phyloP scores from a whole-genome alignment of 2,888 invertebrate genomes.

The Microplitis manilae region DNA sequence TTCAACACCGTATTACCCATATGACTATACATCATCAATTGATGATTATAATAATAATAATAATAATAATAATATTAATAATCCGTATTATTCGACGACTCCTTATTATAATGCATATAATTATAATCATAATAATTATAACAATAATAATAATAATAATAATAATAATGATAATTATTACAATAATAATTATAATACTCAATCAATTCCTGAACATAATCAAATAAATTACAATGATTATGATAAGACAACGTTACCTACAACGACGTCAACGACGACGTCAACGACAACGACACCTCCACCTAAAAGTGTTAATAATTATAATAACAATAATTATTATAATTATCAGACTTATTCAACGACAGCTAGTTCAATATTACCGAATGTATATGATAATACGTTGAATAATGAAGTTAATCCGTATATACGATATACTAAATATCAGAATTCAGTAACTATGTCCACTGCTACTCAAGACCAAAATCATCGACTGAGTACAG shows the following conservation, averaged over 20 bases:
- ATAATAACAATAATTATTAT: conserved; percentile 52
- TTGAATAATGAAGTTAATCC: conserved; percentile 65
- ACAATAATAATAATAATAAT: background rate
- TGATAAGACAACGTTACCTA: conserved; percentile 25
- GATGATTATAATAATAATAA: conserved; percentile 21
- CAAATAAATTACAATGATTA: too few species aligned
- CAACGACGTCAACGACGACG: conserved; percentile 45
- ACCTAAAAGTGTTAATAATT: conserved; percentile 48
- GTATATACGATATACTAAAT: conserved; percentile 55
- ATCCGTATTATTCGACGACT: conserved; percentile 47
- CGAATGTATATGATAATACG: conserved; percentile 59
- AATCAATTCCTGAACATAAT: background rate
- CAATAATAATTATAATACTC: background rate
- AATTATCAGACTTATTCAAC: conserved; percentile 43
- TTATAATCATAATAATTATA: conserved; percentile 32
- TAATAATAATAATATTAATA: background rate
- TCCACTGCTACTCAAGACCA: conserved; percentile 56
- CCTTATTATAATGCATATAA: conserved; percentile 51
- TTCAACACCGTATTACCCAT: conserved; percentile 55
- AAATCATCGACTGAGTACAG: conserved; percentile 61
- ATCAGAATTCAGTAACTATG: conserved; percentile 58
- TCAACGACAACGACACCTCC: conserved; percentile 39
- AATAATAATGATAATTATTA: background rate
- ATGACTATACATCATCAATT: conserved; percentile 45
- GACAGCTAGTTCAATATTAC: conserved; percentile 50